Evolutionary conservation across 2,888 invertebrate genomes (phyloP).

Genomic region (Dryobota labecula): DNA sequence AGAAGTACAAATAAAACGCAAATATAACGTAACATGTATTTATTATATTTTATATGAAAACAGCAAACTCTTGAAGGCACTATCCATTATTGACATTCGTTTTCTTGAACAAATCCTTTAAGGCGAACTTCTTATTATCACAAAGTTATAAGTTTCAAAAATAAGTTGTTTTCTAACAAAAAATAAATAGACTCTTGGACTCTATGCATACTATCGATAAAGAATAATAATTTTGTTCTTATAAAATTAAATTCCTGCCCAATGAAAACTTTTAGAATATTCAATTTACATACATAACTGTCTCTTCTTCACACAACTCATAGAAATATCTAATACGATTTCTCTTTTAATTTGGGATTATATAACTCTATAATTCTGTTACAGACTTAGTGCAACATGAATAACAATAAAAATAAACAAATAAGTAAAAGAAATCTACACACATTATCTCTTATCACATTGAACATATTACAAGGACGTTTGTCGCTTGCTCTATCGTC

Average conservation of each 20-base stretch:
- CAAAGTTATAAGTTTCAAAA: constrained; percentile 29
- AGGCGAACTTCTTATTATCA: constrained; percentile 44
- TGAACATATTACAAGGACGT: constrained; percentile 25
- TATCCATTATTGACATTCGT: constrained; percentile 57
- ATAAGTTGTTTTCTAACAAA: constrained; percentile 21
- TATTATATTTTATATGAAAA: constrained; percentile 50
- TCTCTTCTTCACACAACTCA: not conserved
- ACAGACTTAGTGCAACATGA: constrained; percentile 28
- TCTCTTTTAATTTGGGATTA: not conserved
- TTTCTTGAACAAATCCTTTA: constrained; percentile 33
- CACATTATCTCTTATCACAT: constrained; percentile 54
- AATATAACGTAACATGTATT: constrained; percentile 50
- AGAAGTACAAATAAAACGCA: constrained; percentile 22
- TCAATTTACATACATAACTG: constrained; percentile 7
- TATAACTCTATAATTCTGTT: not conserved
- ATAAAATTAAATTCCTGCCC: constrained; percentile 13
- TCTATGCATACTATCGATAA: not conserved
- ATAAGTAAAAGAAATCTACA: constrained; percentile 31
- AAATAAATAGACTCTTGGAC: constrained; percentile 46
- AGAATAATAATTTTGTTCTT: not conserved
- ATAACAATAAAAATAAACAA: constrained; percentile 51
- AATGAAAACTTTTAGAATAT: constrained; percentile 16
- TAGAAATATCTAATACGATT: not conserved
- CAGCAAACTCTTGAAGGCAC: constrained; percentile 61
- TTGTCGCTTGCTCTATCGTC: constrained; percentile 32